phyloP scores from a whole-genome alignment of 2,113 vertebrate genomes.

The Melanerpes aurifrons region DNA sequence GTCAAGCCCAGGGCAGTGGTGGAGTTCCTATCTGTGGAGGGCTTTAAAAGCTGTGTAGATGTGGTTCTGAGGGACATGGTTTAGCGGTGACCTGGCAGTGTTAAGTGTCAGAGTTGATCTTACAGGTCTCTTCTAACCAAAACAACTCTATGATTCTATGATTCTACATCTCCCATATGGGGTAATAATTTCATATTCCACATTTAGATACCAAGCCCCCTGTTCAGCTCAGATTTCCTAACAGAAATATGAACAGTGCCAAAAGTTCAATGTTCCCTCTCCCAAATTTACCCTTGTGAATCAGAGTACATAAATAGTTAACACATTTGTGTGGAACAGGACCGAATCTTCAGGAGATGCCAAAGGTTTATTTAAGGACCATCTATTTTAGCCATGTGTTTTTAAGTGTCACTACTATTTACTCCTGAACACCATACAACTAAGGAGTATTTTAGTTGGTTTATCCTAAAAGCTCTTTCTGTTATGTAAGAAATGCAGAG shows the following conservation, averaged over 20 bases:
- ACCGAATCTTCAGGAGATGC: constrained; percentile 1
- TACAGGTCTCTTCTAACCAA: no score
- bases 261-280: background rate
- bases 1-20: no score
- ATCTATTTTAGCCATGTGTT: constrained; percentile 23
- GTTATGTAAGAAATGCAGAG: background rate
- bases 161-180: background rate
- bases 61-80: no score
- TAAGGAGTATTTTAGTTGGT: background rate
- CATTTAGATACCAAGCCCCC: background rate
- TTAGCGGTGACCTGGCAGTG: no score
- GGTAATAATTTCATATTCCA: background rate
- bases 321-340: constrained; percentile 1
- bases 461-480: background rate
- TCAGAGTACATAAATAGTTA: constrained; percentile 1
- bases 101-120: no score
- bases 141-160: background rate
- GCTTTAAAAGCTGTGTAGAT: no score
- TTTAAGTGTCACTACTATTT: constrained; percentile 24
- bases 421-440: background rate
- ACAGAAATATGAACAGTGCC: background rate
- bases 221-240: background rate
- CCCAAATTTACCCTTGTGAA: background rate
- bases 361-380: background rate
- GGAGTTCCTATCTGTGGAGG: no score